Base-by-base conservation (phyloP, 2,797 vertebrate genomes). In the Pipistrellus kuhlii region DNA sequence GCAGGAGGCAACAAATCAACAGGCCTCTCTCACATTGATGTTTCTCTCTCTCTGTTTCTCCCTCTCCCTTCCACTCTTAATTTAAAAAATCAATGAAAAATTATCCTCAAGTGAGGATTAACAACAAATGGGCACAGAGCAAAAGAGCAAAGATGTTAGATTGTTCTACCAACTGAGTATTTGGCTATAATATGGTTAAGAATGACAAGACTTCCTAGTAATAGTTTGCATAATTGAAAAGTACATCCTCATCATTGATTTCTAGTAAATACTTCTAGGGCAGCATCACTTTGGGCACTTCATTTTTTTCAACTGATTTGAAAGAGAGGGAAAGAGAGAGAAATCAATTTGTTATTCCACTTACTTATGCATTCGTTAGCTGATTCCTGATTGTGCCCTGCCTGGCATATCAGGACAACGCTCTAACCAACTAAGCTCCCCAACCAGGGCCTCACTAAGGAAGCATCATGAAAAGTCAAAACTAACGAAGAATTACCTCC, bases 401-500 rank as follows among this genome's bases (percentile, higher is more conserved):
- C 10, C 64, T 20, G n/a, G 64, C 64, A 9, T 68, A 32, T 68
- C n/a, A 68, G 17, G n/a, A 68, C n/a, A 20, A 35, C 2, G 8
- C 64, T 35, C n/a, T 35, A 35, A 35, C 8, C 64, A 35, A 5
- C n/a, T 68, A 4, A 66, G 64, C n/a, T 35, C n/a, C 64, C n/a
- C 64, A 35, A 35, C n/a, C 2, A 68, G n/a, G n/a, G 64, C 17
- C 25, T 46, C 46, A 6, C 30, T 46, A 57, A 6, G 46, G 20
- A 1, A 38, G 8, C 1, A 64, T 6, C 17, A 66, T 2, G 15
- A 91, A 76, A 62, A 84, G 87, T 44, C 6, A 91, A 64, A 87
- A 35, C 12, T 53, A 87, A 75, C 17, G 9, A 64, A 85, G 12
- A 85, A 85, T 97, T 97, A 99, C 99, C 99, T 99, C 99, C 99